Base-by-base conservation (phyloP, 2,797 vertebrate species). In the Meda fulgida region DNA sequence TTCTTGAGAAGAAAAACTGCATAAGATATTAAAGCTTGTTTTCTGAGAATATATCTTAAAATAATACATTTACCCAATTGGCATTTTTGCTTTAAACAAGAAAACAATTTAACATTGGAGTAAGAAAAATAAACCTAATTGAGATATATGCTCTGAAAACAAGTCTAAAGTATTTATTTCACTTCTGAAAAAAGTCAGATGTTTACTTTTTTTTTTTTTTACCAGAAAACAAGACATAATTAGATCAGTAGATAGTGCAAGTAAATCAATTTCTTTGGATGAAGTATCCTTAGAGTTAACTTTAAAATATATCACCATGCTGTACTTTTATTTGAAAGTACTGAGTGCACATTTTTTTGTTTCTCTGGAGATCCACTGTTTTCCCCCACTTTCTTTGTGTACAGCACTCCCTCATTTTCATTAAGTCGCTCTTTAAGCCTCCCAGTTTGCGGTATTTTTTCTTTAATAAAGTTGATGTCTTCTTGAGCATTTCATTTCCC, bases 401-500 rank as follows among this genome's bases (percentile, higher is more conserved):
- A 23, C 38, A 73, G 51, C 51, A 34, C 69, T 14, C 13, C 34
- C n/a, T 29, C 60, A 16, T 78, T 65, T 51, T 38, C 6, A 34
- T 60, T 85, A 79, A 53, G 38, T 72, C 21, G 60, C 71, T 80
- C 29, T 66, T 80, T 34, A 84, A 86, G 11, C 72, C n/a, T 38
- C 31, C 48, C 46, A 8, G 26, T 80, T 60, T 70, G 71, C 51
- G 7, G 75, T 81, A 55, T 65, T 58, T 85, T 76, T 84, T 48
- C 36, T 58, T 81, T 78, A 84, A 81, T 73, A 70, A 80, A 93
- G 90, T 87, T 87, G 86, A 92, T 81, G 89, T 92, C 85, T 88
- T 92, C 40, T 66, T 78, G 81, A 79, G 65, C 70, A 23, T 86
- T 78, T 93, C 46, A 70, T 77, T 87, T 77, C 66, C 75, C 38